Conservation (phyloP, 2,888 invertebrate species). For the Stenichneumon culpator region DNA sequence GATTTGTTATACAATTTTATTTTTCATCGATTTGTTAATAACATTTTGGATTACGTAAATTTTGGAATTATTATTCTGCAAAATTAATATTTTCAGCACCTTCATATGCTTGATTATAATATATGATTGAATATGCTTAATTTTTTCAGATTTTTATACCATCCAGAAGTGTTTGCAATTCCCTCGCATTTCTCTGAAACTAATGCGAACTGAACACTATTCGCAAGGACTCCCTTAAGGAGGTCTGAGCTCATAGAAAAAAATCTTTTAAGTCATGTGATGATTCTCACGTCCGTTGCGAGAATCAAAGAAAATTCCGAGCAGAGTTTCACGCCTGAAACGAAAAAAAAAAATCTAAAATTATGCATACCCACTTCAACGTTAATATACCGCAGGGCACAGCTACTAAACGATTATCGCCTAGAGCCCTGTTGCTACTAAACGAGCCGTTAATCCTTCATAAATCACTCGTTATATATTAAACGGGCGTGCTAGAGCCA, state of each 20-base stretch:
- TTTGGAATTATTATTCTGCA: too few relatives aligned
- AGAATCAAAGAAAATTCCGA: constrained; percentile 11
- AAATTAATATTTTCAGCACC: too few relatives aligned
- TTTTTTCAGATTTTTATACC: too few relatives aligned
- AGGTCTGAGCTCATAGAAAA: background rate
- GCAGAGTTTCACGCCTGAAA: background rate
- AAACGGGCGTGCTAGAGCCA: constrained; percentile 54
- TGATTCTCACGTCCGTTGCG: background rate
- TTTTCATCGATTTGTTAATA: too few relatives aligned
- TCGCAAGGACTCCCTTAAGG: too few relatives aligned
- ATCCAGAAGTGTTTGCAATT: too few relatives aligned
- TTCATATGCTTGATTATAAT: too few relatives aligned
- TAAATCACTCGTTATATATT: constrained; percentile 61
- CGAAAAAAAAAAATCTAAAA: background rate
- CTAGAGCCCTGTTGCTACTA: constrained; percentile 41
- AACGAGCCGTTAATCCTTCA: constrained; percentile 59
- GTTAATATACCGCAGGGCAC: constrained; percentile 34
- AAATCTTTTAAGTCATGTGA: background rate
- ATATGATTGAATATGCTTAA: too few relatives aligned
- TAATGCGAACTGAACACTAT: too few relatives aligned
- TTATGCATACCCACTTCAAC: constrained; percentile 29
- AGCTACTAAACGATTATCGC: constrained; percentile 52
- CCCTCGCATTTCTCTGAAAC: too few relatives aligned
- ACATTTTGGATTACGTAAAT: too few relatives aligned
- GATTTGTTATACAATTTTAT: too few relatives aligned